A percentile compares a stretch with the other conserved stretches of the same genome.
Evolutionary conservation across 37 sponge, comb jelly and placozoan genomes (phyloP).

Genomic region (Cliona cf. orientalis): DNA sequence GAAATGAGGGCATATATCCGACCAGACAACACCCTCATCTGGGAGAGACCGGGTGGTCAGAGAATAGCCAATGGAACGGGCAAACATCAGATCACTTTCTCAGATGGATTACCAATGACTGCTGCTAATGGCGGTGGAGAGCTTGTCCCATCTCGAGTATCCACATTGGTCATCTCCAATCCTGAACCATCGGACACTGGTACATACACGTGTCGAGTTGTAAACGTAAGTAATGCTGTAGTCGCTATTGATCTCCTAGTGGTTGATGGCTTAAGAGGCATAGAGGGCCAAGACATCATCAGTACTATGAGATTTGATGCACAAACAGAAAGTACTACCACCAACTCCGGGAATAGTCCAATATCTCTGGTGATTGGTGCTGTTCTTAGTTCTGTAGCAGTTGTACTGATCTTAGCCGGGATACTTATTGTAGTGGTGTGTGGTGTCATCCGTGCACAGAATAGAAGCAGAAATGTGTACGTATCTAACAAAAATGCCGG

Average conservation of each 20-base stretch:
- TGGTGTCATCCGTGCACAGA: too few relatives aligned
- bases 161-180: not conserved
- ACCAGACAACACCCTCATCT: not conserved
- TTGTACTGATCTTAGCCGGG: too few relatives aligned
- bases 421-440: too few relatives aligned
- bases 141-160: not conserved
- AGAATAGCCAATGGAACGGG: not conserved
- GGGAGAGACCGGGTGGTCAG: not conserved
- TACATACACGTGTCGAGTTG: not conserved
- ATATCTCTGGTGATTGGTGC: too few relatives aligned
- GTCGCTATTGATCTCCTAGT: not conserved
- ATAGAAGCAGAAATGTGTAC: too few relatives aligned
- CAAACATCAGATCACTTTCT: not conserved
- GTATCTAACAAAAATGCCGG: too few relatives aligned
- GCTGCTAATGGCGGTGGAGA: not conserved
- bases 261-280: too few relatives aligned
- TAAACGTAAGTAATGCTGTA: not conserved
- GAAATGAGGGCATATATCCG: slow-evolving; percentile 8
- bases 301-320: too few relatives aligned
- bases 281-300: too few relatives aligned
- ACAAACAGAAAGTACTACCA: too few relatives aligned
- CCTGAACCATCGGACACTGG: not conserved
- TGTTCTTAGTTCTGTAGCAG: too few relatives aligned
- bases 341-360: too few relatives aligned
- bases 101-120: not conserved